Evolutionary conservation across 2,113 vertebrate species (phyloP), one percentile per base, ranked within the genome.

Genomic region (Melanotaenia duboulayi): DNA sequence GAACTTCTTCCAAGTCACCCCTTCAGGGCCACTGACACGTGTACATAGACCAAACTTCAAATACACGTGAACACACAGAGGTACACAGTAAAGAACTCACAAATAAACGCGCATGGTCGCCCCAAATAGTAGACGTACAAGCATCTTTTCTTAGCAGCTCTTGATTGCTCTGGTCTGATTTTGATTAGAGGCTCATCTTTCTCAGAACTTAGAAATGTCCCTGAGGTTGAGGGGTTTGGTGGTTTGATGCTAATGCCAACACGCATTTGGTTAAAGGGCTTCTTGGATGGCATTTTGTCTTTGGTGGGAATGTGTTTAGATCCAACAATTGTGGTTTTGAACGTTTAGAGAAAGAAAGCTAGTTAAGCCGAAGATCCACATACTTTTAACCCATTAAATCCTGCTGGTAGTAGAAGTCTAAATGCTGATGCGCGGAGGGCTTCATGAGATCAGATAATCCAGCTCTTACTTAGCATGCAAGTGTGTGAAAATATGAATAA

Each of bases 151-250:
- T 86, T 73, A 54, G 83, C 1, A 17, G 63, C 80, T 83, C 85
- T 84, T 89, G 87, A 90, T 91, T 91, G 83, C 88, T 87, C 71
- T 65, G 80, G 83, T 85, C 90, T 92, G 90, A 91, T 87, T 90
- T 82, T 82, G 90, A 91, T 92, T 92, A 90, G 84, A 89, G 71
- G 82, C 86, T 89, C 87, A 87, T 90, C 90, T 77, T 72, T 74
- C 84, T 90, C 65, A 85, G 90, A 92, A 88, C 82, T 85, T 61
- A 81, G 81, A 86, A 88, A 80, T 83, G 84, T 58, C 86, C 83
- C 76, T 84, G 86, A 88, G 84, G 87, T 91, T 22, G 49, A 63
- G 89, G 66, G 76, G 88, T 87, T 86, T 81, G 75, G 82, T 52
- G 91, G 85, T 91, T 91, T 87, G 78, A 83, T 81, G 86, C 78